phyloP scores from a whole-genome alignment of 1,140 invertebrate genomes.

The Drosophila azteca region DNA sequence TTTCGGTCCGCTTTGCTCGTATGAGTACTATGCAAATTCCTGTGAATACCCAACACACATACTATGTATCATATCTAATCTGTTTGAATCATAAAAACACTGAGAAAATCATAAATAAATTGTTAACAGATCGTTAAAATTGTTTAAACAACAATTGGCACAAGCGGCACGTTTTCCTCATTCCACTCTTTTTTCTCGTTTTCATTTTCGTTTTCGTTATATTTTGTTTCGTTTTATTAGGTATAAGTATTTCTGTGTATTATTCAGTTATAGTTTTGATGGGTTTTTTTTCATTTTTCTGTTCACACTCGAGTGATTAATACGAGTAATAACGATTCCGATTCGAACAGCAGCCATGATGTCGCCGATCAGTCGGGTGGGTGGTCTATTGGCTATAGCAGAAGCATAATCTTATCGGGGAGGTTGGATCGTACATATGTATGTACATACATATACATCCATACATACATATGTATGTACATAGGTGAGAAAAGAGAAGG shows the following conservation, averaged over 20 bases:
- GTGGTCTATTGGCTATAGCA: neutral
- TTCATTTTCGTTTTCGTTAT: neutral
- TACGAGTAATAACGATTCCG: conserved; percentile 3
- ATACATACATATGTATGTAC: too few relatives aligned
- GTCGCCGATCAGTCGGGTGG: conserved; percentile 16
- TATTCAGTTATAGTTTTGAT: conserved; percentile 11
- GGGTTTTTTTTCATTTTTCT: conserved; percentile 17
- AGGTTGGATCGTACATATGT: neutral
- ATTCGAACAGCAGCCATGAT: conserved; percentile 33
- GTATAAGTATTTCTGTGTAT: neutral
- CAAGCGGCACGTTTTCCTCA: conserved; percentile 32
- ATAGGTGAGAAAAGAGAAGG: conserved; percentile 18
- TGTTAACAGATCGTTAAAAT: conserved; percentile 34
- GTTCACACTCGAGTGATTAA: conserved; percentile 29
- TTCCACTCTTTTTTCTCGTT: neutral
- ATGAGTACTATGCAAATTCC: conserved; percentile 41
- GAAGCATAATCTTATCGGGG: conserved; percentile 38
- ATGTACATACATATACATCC: too few relatives aligned
- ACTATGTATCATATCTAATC: conserved; percentile 26
- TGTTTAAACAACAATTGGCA: conserved; percentile 12
- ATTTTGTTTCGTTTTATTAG: neutral
- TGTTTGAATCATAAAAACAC: conserved; percentile 20
- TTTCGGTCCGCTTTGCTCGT: neutral
- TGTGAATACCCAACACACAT: conserved; percentile 16
- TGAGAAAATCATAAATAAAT: conserved; percentile 18